A percentile compares a stretch with the other conserved stretches of the same genome.
These are phyloP conservation scores for Chiloscyllium plagiosum DNA, from an alignment of 2,113 vertebrate genomes.

Conservation along the genomic window DNA sequence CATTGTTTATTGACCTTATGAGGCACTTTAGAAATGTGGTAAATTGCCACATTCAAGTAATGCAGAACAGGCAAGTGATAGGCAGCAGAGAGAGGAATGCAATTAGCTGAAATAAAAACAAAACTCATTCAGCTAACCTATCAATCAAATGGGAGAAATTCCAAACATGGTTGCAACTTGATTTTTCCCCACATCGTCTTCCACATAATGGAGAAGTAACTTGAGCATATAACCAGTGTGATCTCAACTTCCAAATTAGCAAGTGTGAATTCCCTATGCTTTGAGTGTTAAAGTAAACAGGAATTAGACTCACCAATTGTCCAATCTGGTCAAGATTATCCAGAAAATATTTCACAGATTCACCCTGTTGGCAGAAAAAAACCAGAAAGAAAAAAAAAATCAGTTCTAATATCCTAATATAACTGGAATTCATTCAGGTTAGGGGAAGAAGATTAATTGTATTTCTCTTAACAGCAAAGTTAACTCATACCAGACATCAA, in stretches of 20 bases:
- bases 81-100: background rate
- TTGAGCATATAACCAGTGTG: background rate
- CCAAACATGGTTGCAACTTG: background rate
- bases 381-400: conserved; percentile 11
- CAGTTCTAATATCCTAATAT: background rate
- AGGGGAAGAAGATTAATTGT: background rate
- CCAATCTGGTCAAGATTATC: conserved; percentile 95
- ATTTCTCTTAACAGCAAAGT: background rate
- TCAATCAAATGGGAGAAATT: background rate
- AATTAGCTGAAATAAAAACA: background rate
- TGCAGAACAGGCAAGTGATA: no score
- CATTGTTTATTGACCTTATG: background rate
- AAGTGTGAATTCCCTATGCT: background rate
- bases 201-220: background rate
- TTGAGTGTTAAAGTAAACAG: background rate
- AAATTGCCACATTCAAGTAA: no score
- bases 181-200: background rate
- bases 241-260: background rate
- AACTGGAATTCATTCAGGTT: background rate
- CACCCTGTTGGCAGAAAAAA: conserved; percentile 66
- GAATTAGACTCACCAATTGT: conserved; percentile 75
- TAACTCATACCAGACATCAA: background rate
- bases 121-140: background rate
- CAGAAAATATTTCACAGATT: conserved; percentile 95
- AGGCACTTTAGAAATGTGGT: background rate